Percentiles rank a stretch among this genome's conserved stretches.
Conservation (phyloP, 2,888 invertebrate genomes). For the Psococerastis gibbosa region DNA sequence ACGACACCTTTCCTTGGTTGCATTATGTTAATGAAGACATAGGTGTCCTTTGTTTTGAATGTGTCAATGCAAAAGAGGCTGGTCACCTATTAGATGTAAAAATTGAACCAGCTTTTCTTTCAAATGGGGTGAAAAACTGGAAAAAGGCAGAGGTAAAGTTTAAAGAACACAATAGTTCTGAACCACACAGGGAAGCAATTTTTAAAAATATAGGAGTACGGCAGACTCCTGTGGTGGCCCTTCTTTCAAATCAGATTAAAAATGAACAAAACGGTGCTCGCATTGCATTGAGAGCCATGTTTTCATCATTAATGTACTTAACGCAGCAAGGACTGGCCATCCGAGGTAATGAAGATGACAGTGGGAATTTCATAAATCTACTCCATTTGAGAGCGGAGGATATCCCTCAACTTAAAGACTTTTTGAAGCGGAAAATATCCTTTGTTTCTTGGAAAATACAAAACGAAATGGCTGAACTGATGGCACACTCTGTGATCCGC, state of each 20-base stretch:
- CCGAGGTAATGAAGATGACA: constrained; percentile 2
- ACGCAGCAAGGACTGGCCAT: constrained; percentile 11
- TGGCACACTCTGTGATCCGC: constrained; percentile 8
- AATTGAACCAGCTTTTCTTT: constrained; percentile 6
- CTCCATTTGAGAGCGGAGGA: constrained; percentile 8
- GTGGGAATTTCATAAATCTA: constrained; percentile 2
- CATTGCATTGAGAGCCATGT: constrained; percentile 9
- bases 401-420: constrained; percentile 10
- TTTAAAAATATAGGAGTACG: not conserved
- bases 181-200: not conserved
- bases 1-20: constrained; percentile 8
- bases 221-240: not conserved
- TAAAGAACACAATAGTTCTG: constrained; percentile 1
- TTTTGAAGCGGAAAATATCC: constrained; percentile 3
- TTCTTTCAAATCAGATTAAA: not conserved
- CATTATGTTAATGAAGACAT: constrained; percentile 1
- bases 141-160: constrained; percentile 6
- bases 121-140: constrained; percentile 8
- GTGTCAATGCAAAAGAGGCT: not conserved
- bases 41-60: not conserved
- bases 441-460: constrained; percentile 6
- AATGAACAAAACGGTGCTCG: constrained; percentile 8
- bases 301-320: constrained; percentile 4
- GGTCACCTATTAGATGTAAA: constrained; percentile 10
- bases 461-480: constrained; percentile 10